Evolutionary conservation across 2,888 invertebrate species (phyloP), one percentile per base, ranked within the genome.

Genomic region (Tiphia femorata): DNA sequence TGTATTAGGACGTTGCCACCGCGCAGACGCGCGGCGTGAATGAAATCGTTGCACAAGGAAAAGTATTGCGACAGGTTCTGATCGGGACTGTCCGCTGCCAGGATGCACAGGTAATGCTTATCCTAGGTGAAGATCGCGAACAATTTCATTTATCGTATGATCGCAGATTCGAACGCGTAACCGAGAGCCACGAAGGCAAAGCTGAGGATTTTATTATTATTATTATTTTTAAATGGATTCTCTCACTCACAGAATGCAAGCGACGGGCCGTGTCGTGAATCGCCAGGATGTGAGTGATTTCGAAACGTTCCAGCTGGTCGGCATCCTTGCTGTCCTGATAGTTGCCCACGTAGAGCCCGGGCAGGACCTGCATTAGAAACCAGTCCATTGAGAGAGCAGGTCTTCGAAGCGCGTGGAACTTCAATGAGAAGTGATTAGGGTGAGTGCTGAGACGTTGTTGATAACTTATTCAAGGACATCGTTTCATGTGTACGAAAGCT

Each of bases 41-140:
- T 97, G 84, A 98, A 98, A 84, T 98, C 97, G 86, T 96, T 97
- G 86, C 96, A 96, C 65, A 95, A 85, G 38, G 95, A 89, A 85
- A 98, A 97, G 86, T 94, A 96, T 84, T 96, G 96, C 27, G 93
- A 91, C 49, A 98, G 87, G 85, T 97, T 96, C 86, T 98, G 97
- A 76, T 94, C 93, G 0, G 97, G 95, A 10, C 93, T 93, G 84
- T 98, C 98, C n/a, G 96, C 93, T 38, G 97, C 97, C 89, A 94
- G 89, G 67, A 98, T 95, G 84, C 97, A 97, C 46, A 97, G 87
- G 84, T 98, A 98, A 84, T 96, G 94, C 79, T 95, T 96, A 84
- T 97, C 96, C 97, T 97, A 87, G 19, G 79, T 4, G 6, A 50
- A 53, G 33, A 17, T 14, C 3, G 2, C 17, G 37, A 37, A 33